phyloP scores from a whole-genome alignment of 2,888 invertebrate genomes.

The Mesoligia furuncula region DNA sequence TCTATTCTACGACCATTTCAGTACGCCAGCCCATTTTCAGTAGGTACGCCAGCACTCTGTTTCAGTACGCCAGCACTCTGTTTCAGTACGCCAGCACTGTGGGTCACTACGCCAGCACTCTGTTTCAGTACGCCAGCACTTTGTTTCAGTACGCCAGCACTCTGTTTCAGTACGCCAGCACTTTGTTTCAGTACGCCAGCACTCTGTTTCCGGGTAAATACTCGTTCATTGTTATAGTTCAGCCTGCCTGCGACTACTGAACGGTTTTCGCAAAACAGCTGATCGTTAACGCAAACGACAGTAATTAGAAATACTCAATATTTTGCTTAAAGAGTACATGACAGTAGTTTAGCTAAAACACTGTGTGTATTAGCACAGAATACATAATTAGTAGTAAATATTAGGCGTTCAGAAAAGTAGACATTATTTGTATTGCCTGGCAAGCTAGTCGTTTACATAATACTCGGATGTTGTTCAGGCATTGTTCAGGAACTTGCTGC shows the following conservation, averaged over 20 bases:
- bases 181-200: not conserved
- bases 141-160: too few relatives aligned
- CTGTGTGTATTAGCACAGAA: not conserved
- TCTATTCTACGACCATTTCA: not conserved
- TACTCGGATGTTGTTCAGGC: not conserved
- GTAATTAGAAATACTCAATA: slow-evolving; percentile 47
- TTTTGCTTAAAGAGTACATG: slow-evolving; percentile 37
- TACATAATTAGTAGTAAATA: too few relatives aligned
- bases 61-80: too few relatives aligned
- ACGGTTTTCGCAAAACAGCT: slow-evolving; percentile 27
- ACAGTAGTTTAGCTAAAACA: slow-evolving; percentile 6
- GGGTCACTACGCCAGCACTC: too few relatives aligned
- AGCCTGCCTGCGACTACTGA: slow-evolving; percentile 6
- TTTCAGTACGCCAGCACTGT: too few relatives aligned
- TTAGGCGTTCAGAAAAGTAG: not conserved
- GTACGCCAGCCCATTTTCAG: too few relatives aligned
- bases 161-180: too few relatives aligned
- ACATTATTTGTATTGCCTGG: not conserved
- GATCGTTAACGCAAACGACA: slow-evolving; percentile 30
- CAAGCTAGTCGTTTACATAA: slow-evolving; percentile 20
- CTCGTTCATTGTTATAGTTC: not conserved
- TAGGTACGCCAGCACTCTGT: too few relatives aligned
- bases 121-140: too few relatives aligned
- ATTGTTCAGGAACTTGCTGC: slow-evolving; percentile 9
- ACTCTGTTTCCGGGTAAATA: not conserved